phyloP scores from a whole-genome alignment of 1,140 invertebrate species.

The Rhyacophila brunnea region DNA sequence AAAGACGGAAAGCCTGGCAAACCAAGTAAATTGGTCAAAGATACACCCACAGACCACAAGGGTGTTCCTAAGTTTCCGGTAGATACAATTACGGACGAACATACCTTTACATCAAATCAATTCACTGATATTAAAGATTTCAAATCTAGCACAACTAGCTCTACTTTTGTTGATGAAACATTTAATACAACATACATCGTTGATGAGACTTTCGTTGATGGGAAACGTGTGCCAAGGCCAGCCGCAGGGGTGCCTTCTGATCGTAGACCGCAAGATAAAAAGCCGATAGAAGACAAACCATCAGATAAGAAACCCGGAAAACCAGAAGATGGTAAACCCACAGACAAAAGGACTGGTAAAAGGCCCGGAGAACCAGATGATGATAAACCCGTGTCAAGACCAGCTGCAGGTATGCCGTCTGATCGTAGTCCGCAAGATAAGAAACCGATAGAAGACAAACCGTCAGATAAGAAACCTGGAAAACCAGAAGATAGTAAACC shows the following conservation, averaged over 20 bases:
- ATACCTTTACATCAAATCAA: slow-evolving; percentile 4
- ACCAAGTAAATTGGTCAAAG: not conserved
- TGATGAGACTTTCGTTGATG: slow-evolving; percentile 16
- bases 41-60: slow-evolving; percentile 5
- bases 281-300: not conserved
- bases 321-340: too few species aligned
- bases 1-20: slow-evolving; percentile 12
- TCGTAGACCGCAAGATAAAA: too few species aligned
- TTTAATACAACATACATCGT: slow-evolving; percentile 20
- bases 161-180: slow-evolving; percentile 13
- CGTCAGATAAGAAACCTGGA: slow-evolving; percentile 19
- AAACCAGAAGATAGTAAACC: slow-evolving; percentile 7
- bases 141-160: not conserved
- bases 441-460: slow-evolving; percentile 4
- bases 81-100: slow-evolving; percentile 8
- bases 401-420: too few species aligned
- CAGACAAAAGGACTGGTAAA: not conserved
- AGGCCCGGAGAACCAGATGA: not conserved
- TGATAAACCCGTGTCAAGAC: not conserved
- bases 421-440: not conserved
- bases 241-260: not conserved
- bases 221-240: not conserved
- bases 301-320: not conserved
- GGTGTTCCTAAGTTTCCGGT: slow-evolving; percentile 2
- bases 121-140: slow-evolving; percentile 23